These are phyloP conservation scores for Magallana gigas DNA, from an alignment of 1,140 invertebrate species.

Conservation along the genomic window DNA sequence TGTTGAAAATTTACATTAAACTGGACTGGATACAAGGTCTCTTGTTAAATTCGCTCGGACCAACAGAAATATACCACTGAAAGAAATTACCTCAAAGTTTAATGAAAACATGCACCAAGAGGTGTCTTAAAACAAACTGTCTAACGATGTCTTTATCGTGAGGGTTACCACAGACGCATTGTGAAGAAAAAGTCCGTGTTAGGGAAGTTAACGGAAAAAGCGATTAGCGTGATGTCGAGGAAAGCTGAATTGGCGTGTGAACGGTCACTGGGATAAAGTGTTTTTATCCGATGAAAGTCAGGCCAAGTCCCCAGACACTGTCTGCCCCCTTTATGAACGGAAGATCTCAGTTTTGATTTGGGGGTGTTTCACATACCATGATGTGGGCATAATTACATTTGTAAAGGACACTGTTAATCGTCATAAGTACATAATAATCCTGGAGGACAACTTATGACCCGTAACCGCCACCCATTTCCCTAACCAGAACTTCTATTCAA, in stretches of 20 bases:
- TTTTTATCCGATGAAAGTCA: constrained; percentile 40
- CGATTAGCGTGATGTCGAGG: constrained; percentile 18
- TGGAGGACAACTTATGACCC: constrained; percentile 44
- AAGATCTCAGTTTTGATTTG: constrained; percentile 33
- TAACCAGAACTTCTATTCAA: constrained; percentile 26
- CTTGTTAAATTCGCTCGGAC: no score
- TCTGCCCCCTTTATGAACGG: background rate
- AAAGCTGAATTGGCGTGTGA: constrained; percentile 15
- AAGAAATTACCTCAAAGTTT: no score
- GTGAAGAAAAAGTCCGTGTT: background rate
- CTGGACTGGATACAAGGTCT: no score
- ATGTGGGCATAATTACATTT: constrained; percentile 25
- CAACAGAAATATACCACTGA: no score
- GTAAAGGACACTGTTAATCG: constrained; percentile 40
- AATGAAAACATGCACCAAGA: background rate
- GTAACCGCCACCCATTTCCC: constrained; percentile 48
- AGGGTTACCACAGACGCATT: constrained; percentile 22
- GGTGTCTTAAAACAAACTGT: background rate
- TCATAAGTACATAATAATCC: constrained; percentile 39
- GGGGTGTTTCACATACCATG: constrained; percentile 29
- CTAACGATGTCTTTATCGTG: background rate
- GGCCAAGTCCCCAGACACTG: background rate
- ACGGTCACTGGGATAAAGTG: constrained; percentile 34
- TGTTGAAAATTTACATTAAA: no score
- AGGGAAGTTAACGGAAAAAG: constrained; percentile 38